phyloP scores from a whole-genome alignment of 2,888 invertebrate genomes.

The Tupiocoris notatus region DNA sequence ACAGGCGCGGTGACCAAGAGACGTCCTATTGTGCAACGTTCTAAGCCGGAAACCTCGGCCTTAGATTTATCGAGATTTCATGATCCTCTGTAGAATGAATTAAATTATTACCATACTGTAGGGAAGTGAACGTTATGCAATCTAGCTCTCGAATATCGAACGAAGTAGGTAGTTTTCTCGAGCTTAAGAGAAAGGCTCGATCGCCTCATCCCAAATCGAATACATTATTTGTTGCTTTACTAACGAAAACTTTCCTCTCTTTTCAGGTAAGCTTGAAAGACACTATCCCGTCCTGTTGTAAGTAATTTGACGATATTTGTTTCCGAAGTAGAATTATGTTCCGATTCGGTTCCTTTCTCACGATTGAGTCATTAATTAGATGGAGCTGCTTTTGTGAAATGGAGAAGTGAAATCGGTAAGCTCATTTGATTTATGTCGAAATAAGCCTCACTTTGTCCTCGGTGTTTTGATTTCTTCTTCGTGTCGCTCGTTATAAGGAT shows the following conservation, averaged over 20 bases:
- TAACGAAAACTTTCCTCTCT: constrained; percentile 1
- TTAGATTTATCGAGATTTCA: constrained; percentile 20
- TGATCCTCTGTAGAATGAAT: constrained; percentile 3
- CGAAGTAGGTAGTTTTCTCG: background rate
- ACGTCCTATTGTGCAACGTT: constrained; percentile 10
- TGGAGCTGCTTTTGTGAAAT: too few species aligned
- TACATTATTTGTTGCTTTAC: background rate
- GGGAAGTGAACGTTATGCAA: constrained; percentile 2
- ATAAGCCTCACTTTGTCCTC: too few species aligned
- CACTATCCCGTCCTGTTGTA: too few species aligned
- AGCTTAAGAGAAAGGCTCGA: constrained; percentile 13
- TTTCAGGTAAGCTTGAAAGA: background rate
- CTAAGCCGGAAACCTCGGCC: background rate
- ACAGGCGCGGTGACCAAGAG: background rate
- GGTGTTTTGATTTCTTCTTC: too few species aligned
- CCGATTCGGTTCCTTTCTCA: too few species aligned
- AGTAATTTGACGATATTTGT: too few species aligned
- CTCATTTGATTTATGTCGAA: too few species aligned
- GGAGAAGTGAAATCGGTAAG: too few species aligned
- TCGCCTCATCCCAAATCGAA: background rate
- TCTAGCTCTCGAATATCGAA: background rate
- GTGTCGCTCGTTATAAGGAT: too few species aligned
- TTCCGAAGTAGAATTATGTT: too few species aligned
- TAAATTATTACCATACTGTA: constrained; percentile 11
- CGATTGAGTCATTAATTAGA: too few species aligned